Evolutionary conservation across 2,797 vertebrate species (phyloP).

Genomic region (Gambelia wislizenii): DNA sequence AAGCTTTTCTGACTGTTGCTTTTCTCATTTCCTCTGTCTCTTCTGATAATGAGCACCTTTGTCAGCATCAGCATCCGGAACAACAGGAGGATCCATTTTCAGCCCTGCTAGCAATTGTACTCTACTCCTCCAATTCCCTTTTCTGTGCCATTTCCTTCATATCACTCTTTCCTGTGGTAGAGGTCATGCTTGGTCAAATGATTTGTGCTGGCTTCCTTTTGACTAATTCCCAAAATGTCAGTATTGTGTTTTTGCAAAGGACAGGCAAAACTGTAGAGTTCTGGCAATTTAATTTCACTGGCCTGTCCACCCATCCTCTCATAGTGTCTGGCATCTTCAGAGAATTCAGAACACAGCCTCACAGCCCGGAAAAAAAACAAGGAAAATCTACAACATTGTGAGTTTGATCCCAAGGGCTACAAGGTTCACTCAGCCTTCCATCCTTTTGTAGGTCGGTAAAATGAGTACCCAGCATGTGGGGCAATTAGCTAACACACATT

Average conservation of each 20-base stretch:
- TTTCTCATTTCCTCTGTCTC: not conserved
- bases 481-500: too few relatives aligned
- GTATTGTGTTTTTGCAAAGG: not conserved
- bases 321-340: too few relatives aligned
- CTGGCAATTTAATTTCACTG: not conserved
- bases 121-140: not conserved
- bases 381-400: too few relatives aligned
- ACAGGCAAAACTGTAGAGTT: not conserved
- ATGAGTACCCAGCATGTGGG: too few relatives aligned
- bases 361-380: too few relatives aligned
- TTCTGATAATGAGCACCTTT: not conserved
- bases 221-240: constrained; percentile 2
- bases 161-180: not conserved
- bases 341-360: too few relatives aligned
- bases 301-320: not conserved
- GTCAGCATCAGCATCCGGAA: not conserved
- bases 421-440: too few relatives aligned
- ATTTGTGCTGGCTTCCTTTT: not conserved
- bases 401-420: too few relatives aligned
- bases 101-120: not conserved
- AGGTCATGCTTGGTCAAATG: not conserved
- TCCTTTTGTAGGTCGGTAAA: too few relatives aligned
- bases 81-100: not conserved
- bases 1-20: not conserved
- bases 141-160: not conserved